Evolutionary conservation across 2,888 invertebrate species (phyloP).

Genomic region (Eustalomyia histrio): DNA sequence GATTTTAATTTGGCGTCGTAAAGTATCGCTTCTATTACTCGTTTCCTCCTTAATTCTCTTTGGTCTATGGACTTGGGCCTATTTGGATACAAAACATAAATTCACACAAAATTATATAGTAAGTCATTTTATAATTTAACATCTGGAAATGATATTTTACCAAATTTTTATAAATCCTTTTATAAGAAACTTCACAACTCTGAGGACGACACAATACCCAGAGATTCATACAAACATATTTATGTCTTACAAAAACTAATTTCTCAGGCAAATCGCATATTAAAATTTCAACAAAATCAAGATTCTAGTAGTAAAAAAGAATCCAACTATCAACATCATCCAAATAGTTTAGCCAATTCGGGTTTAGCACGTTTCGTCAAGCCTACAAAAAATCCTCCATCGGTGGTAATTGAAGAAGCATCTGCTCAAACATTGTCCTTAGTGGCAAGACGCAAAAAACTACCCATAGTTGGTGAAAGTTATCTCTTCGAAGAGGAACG

Average conservation of each 20-base stretch:
- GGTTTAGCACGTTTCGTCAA: conserved; percentile 75
- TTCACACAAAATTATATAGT: conserved; percentile 59
- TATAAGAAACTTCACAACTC: conserved; percentile 36
- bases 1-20: conserved; percentile 78
- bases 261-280: conserved; percentile 78
- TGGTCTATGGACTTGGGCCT: conserved; percentile 79
- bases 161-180: too few species aligned
- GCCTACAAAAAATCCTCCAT: conserved; percentile 70
- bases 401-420: conserved; percentile 57
- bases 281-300: conserved; percentile 72
- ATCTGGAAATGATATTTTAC: too few species aligned
- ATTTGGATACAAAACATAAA: conserved; percentile 73
- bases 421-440: conserved; percentile 65
- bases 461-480: conserved; percentile 74
- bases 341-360: conserved; percentile 51
- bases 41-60: conserved; percentile 74
- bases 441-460: conserved; percentile 72
- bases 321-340: conserved; percentile 33
- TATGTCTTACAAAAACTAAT: conserved; percentile 78
- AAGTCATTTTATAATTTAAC: conserved; percentile 11
- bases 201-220: conserved; percentile 46
- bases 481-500: conserved; percentile 79
- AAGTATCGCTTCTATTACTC: conserved; percentile 76
- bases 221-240: conserved; percentile 73
- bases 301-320: conserved; percentile 38